Base-by-base conservation (phyloP, 1,140 invertebrate genomes). In the Anthonomus grandis region DNA sequence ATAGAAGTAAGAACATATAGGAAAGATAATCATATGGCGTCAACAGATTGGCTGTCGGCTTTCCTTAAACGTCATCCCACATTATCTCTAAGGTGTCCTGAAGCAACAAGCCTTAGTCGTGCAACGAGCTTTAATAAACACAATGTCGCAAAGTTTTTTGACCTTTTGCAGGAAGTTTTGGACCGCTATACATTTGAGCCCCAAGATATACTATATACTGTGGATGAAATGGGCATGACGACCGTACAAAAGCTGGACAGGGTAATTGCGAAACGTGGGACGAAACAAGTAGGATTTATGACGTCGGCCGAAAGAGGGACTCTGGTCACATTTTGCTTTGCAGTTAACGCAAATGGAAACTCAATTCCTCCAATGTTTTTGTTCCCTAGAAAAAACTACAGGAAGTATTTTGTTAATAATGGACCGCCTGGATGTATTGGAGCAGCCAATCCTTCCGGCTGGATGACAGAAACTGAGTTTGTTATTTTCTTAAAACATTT, bases 211-310 rank as follows among this genome's bases (percentile, higher is more conserved):
- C 66, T 77, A 25, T 78, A 60, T 55, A 77, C 78, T 59, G 38
- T 75, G 12, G 75, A 77, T 59, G 75, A 78, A 65, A 78, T 71
- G 5, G 73, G 68, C 2, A 60, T 71, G 3, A 78, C 72, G 13
- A 78, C 74, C 23, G 76, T 78, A 8, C 73, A 77, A 58, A 72
- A 70, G 34, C 65, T 74, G 2, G 57, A 51, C 47, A 68, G 70
- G 62, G 62, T 77, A 34, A 10, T 77, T 21, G 72, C 70, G n/a
- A 55, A 38, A 12, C 71, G 57, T 45, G 70, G 71, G 13, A 50
- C 50, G 22, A 67, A 13, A n/a, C n/a, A n/a, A n/a, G n/a, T n/a
- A n/a, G n/a, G n/a, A n/a, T n/a, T n/a, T n/a, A n/a, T n/a, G n/a
- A 38, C 36, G 4, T 38, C 36, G 4, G 36, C 4, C n/a, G 36